A percentile compares a stretch with the other conserved stretches of the same genome.
These are phyloP conservation scores for Pantala flavescens DNA, from an alignment of 1,140 invertebrate genomes.

Conservation along the genomic window DNA sequence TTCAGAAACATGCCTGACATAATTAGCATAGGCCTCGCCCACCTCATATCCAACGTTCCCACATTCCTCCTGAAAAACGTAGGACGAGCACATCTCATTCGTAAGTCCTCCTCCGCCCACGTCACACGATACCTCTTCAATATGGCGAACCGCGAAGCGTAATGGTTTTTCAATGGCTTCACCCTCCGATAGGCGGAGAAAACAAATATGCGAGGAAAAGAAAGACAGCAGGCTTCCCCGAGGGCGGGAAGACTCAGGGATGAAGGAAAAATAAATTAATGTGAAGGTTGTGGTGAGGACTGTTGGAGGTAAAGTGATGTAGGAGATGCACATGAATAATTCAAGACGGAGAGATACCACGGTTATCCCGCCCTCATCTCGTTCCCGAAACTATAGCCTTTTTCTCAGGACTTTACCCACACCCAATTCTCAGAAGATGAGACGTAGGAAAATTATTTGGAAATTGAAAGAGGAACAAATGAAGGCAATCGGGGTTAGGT, in stretches of 20 bases:
- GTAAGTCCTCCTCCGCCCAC: no score
- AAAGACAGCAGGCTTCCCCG: neutral
- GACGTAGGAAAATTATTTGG: no score
- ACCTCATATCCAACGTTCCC: no score
- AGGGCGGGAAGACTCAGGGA: neutral
- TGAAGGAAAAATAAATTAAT: neutral
- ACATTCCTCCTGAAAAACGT: no score
- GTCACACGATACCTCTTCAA: neutral
- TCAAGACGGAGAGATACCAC: neutral
- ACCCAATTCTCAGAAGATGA: no score
- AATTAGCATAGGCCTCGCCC: no score
- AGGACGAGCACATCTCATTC: no score
- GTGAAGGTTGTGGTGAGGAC: neutral
- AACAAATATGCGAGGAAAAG: neutral
- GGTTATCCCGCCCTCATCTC: slow-evolving; percentile 2
- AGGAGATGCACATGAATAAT: neutral
- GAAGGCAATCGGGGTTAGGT: no score
- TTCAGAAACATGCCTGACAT: no score
- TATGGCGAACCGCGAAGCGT: neutral
- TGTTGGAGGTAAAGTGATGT: neutral
- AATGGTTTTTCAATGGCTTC: slow-evolving; percentile 9
- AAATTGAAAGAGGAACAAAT: no score
- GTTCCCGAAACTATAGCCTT: no score
- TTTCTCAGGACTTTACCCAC: no score
- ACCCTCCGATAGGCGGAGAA: neutral